These are phyloP conservation scores for Bombus cullumanus DNA, from an alignment of 1,140 invertebrate genomes.

Conservation along the genomic window DNA sequence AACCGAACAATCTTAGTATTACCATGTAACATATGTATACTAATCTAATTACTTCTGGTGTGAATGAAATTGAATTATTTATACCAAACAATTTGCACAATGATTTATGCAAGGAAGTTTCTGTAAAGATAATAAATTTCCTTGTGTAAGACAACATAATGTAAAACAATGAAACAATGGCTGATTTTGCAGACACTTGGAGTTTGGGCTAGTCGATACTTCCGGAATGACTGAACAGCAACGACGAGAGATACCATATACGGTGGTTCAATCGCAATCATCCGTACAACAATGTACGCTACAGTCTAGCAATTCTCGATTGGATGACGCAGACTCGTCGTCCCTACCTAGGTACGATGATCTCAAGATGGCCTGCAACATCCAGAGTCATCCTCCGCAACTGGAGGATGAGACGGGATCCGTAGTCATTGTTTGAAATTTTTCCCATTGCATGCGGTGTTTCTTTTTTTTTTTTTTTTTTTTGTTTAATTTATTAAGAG, in stretches of 20 bases:
- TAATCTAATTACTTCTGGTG: conserved; percentile 9
- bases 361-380: conserved; percentile 81
- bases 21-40: neutral
- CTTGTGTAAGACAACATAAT: neutral
- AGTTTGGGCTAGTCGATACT: conserved; percentile 95
- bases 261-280: conserved; percentile 88
- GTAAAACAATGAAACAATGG: conserved; percentile 33
- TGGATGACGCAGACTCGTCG: conserved; percentile 75
- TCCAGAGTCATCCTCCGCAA: conserved; percentile 78
- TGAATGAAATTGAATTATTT: neutral
- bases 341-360: conserved; percentile 82
- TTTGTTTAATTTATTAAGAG: conserved; percentile 74
- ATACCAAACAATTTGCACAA: neutral
- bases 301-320: conserved; percentile 77
- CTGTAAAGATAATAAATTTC: neutral
- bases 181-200: conserved; percentile 86
- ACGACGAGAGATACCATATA: conserved; percentile 95
- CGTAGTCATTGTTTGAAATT: conserved; percentile 81
- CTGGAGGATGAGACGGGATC: conserved; percentile 82
- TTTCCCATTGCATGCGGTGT: conserved; percentile 57
- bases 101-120: neutral
- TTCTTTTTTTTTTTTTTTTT: conserved; percentile 60
- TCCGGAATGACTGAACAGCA: conserved; percentile 94
- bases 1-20: neutral
- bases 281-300: conserved; percentile 73